Evolutionary conservation across 2,113 vertebrate species (phyloP).

Genomic region (Thymallus thymallus): DNA sequence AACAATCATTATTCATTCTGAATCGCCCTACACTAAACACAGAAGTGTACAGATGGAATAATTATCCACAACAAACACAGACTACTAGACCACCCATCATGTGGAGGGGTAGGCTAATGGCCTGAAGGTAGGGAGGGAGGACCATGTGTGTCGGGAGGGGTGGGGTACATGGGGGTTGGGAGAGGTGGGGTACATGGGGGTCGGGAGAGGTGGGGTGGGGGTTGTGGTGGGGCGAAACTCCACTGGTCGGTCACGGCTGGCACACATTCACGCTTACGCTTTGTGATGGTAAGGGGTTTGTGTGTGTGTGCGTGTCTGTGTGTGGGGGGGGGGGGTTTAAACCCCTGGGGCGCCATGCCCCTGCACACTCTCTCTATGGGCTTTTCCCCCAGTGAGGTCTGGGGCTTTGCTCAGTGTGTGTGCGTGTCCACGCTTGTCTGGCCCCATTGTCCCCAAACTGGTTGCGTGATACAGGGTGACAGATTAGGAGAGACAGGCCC

Average conservation of each 20-base stretch:
- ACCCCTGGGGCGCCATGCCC: not conserved
- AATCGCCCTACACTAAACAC: not conserved
- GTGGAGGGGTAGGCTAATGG: not conserved
- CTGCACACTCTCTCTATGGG: not conserved
- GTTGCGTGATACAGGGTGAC: constrained; percentile 58
- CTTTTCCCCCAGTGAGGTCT: not conserved
- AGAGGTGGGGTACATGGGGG: constrained; percentile 13
- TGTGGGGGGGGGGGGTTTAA: constrained; percentile 44
- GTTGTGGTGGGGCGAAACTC: constrained; percentile 59
- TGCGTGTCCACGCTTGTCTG: constrained; percentile 4
- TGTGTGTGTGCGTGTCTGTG: constrained; percentile 26
- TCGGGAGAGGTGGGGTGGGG: not conserved
- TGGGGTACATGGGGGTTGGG: constrained; percentile 18
- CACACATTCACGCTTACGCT: constrained; percentile 50
- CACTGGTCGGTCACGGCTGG: constrained; percentile 65
- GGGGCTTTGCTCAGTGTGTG: constrained; percentile 10
- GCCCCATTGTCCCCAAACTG: constrained; percentile 58
- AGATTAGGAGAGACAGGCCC: constrained; percentile 57
- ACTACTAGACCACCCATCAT: not conserved
- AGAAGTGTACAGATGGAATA: not conserved
- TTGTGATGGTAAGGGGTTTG: constrained; percentile 50
- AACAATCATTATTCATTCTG: not conserved
- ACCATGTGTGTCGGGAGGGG: constrained; percentile 16
- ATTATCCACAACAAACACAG: not conserved
- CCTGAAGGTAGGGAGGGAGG: not conserved